These are phyloP conservation scores for Autographa gamma DNA, from an alignment of 2,888 invertebrate genomes.

Conservation along the genomic window DNA sequence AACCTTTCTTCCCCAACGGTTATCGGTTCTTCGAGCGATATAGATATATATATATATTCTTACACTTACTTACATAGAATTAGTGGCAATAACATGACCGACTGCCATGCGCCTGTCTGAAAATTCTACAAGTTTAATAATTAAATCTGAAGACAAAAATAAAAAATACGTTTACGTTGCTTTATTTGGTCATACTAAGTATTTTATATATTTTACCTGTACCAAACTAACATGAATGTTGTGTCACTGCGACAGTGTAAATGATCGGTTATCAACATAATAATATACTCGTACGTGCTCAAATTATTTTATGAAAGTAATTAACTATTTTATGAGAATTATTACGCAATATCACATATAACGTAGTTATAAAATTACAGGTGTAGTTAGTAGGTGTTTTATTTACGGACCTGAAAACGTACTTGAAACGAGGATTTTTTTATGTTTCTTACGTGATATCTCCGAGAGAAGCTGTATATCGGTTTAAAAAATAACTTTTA, in stretches of 20 bases:
- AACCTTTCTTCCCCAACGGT: no score
- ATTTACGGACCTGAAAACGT: no score
- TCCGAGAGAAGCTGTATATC: no score
- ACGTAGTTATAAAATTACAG: background rate
- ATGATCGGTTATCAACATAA: no score
- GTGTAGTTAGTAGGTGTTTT: background rate
- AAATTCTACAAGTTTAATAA: background rate
- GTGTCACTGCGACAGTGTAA: background rate
- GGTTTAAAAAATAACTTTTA: no score
- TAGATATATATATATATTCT: no score
- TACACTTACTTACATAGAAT: background rate
- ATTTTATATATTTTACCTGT: background rate
- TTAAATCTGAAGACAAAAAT: background rate
- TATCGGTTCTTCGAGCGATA: no score
- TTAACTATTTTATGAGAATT: background rate
- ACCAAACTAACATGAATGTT: background rate
- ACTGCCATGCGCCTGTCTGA: background rate
- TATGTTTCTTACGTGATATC: no score
- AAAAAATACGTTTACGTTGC: no score
- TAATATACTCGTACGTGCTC: background rate
- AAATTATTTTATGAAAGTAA: background rate
- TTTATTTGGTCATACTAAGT: no score
- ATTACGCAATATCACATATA: slow-evolving; percentile 2
- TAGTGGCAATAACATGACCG: background rate
- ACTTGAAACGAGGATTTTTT: no score